phyloP scores from a whole-genome alignment of 1,140 invertebrate genomes.

The Drosophila saltans region DNA sequence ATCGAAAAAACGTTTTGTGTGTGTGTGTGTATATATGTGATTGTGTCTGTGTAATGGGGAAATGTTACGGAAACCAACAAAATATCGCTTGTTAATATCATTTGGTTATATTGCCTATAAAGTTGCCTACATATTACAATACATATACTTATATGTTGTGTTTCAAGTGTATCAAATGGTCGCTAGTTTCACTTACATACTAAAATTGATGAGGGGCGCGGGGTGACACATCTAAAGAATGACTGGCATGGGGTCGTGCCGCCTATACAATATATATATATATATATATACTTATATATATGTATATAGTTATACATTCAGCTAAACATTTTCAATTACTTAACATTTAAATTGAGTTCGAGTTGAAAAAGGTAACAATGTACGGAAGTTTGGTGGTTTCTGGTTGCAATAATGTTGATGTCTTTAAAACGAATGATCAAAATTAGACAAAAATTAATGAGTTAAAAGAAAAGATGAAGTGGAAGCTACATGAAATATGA shows the following conservation, averaged over 20 bases:
- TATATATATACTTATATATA: slow-evolving; percentile 42
- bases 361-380: slow-evolving; percentile 72
- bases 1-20: not conserved
- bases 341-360: slow-evolving; percentile 68
- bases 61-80: slow-evolving; percentile 69
- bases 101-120: slow-evolving; percentile 71
- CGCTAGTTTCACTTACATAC: slow-evolving; percentile 49
- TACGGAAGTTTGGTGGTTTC: slow-evolving; percentile 79
- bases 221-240: slow-evolving; percentile 18
- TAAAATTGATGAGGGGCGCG: slow-evolving; percentile 20
- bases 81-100: slow-evolving; percentile 79
- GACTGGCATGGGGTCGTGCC: slow-evolving; percentile 67
- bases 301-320: slow-evolving; percentile 53
- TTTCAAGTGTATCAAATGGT: slow-evolving; percentile 58
- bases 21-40: not conserved
- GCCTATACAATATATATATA: slow-evolving; percentile 59
- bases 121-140: slow-evolving; percentile 43
- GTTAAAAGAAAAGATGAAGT: slow-evolving; percentile 50
- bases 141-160: slow-evolving; percentile 44
- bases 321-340: slow-evolving; percentile 79
- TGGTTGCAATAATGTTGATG: slow-evolving; percentile 59
- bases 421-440: slow-evolving; percentile 27
- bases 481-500: slow-evolving; percentile 65
- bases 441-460: slow-evolving; percentile 9
- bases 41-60: not conserved